A percentile compares a stretch with the other conserved stretches of the same genome.
These are phyloP conservation scores for Linyphia triangularis DNA, from an alignment of 2,888 invertebrate genomes.

Conservation along the genomic window DNA sequence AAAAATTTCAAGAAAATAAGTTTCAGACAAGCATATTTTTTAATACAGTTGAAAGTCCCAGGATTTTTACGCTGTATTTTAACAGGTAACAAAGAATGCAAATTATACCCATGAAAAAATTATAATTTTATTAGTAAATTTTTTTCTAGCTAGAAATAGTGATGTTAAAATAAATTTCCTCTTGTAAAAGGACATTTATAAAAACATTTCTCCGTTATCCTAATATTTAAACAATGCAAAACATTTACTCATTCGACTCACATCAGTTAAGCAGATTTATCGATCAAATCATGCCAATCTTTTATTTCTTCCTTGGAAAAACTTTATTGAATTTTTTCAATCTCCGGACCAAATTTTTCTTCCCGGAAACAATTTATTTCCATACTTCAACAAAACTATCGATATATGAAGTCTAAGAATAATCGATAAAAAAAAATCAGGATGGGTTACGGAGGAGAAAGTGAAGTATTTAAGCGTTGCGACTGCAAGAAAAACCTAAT, in stretches of 20 bases:
- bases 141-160: too few species aligned
- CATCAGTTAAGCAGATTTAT: not conserved
- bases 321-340: constrained; percentile 1
- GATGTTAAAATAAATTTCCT: too few species aligned
- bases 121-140: too few species aligned
- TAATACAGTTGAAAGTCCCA: too few species aligned
- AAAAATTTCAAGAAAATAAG: too few species aligned
- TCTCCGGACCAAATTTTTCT: not conserved
- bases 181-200: too few species aligned
- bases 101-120: too few species aligned
- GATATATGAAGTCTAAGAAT: constrained; percentile 7
- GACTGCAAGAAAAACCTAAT: constrained; percentile 4
- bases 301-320: not conserved
- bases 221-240: not conserved
- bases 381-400: constrained; percentile 26
- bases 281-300: not conserved
- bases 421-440: constrained; percentile 13
- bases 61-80: too few species aligned
- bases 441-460: not conserved
- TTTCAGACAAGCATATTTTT: too few species aligned
- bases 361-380: constrained; percentile 25
- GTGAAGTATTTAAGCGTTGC: constrained; percentile 12
- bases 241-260: not conserved
- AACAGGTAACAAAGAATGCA: too few species aligned
- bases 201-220: too few species aligned